Evolutionary conservation across 2,797 vertebrate genomes (phyloP).

Genomic region (Falco novaeseelandiae): DNA sequence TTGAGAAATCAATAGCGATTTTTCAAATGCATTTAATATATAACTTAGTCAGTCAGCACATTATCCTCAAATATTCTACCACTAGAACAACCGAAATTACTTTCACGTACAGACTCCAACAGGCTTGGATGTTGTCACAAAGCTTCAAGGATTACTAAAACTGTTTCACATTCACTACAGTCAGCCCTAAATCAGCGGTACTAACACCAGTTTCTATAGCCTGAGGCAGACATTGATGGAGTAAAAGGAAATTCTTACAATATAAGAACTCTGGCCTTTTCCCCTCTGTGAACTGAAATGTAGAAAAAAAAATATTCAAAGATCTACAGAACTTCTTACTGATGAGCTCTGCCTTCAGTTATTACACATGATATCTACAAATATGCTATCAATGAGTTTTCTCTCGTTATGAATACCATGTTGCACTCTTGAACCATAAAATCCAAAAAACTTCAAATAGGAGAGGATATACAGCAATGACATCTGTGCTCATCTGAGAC

Average conservation of each 20-base stretch:
- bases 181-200: not conserved
- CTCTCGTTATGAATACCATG: not conserved
- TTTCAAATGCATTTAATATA: not conserved
- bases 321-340: not conserved
- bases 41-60: not conserved
- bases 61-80: not conserved
- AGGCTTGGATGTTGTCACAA: not conserved
- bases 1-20: not conserved
- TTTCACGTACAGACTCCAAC: not conserved
- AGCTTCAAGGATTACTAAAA: not conserved
- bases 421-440: not conserved
- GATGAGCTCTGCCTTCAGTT: not conserved
- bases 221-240: not conserved
- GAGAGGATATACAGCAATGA: not conserved
- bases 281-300: not conserved
- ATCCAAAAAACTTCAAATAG: not conserved
- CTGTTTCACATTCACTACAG: not conserved
- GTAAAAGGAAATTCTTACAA: not conserved
- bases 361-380: not conserved
- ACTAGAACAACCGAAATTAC: not conserved
- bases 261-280: not conserved
- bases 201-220: not conserved
- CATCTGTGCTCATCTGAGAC: not conserved
- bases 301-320: not conserved
- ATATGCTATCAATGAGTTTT: not conserved